A percentile compares a stretch with the other conserved stretches of the same genome.
phyloP scores from a whole-genome alignment of 2,797 vertebrate genomes.

The Danio choprae region DNA sequence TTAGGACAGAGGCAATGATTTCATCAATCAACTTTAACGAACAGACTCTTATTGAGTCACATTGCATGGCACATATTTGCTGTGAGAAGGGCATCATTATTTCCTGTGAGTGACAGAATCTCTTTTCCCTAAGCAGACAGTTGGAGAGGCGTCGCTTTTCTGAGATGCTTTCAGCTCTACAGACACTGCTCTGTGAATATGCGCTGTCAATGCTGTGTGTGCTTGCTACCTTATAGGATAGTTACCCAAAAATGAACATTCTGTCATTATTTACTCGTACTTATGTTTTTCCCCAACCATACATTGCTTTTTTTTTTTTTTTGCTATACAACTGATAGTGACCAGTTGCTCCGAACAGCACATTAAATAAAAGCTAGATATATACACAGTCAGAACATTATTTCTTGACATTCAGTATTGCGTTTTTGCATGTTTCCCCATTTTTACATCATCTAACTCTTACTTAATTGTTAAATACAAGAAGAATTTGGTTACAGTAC shows the following conservation, averaged over 20 bases:
- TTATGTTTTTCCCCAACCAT: background rate
- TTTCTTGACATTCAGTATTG: background rate
- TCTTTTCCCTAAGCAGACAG: slow-evolving; percentile 35
- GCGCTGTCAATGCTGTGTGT: background rate
- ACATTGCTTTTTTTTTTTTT: background rate
- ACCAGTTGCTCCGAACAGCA: background rate
- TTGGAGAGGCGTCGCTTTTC: slow-evolving; percentile 12
- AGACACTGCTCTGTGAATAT: background rate
- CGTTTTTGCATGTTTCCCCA: background rate
- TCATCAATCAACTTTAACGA: slow-evolving; percentile 35
- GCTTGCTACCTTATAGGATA: slow-evolving; percentile 13
- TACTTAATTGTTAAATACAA: too few species aligned
- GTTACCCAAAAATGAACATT: slow-evolving; percentile 13
- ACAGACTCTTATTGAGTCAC: slow-evolving; percentile 31
- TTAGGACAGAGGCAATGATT: background rate
- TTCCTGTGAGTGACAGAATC: slow-evolving; percentile 39
- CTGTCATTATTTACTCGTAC: background rate
- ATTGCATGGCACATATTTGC: slow-evolving; percentile 8
- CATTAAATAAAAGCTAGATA: background rate
- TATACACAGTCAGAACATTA: too few species aligned
- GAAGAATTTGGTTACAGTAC: too few species aligned
- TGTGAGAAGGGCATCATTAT: slow-evolving; percentile 40
- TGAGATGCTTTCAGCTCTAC: slow-evolving; percentile 35
- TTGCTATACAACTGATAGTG: background rate
- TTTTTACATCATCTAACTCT: background rate